Evolutionary conservation across 2,888 invertebrate species (phyloP), one percentile per base, ranked within the genome.

Genomic region (Mesochorus sp.): DNA sequence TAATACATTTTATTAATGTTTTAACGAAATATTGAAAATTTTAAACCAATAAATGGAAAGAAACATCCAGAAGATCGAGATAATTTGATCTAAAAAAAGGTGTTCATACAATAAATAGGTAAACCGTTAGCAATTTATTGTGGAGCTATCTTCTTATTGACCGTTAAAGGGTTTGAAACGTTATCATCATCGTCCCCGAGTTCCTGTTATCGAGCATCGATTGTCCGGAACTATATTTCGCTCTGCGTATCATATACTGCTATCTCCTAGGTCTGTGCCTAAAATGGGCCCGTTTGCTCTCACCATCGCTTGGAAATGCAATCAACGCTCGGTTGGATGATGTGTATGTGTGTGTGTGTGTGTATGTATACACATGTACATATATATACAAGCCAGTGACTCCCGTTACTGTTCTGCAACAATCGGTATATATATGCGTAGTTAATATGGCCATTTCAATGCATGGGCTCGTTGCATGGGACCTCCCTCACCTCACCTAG

Each of bases 401-500:
- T 5, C 8, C 3, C 39, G 24, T 34, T 47, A 12, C 67, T 19
- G 44, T 61, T 51, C 44, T 47, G 31, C 21, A 31, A 37, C 31
- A 77, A 80, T 80, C 76, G 80, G 67, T 74, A 55, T 44, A 67
- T 42, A n/a, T 67, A 55, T 37, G 64, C 64, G 74, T 74, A 44
- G 71, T 80, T 80, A 80, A 80, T 80, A 75, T 71, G 71, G 78
- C 80, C 75, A 78, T 80, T 80, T 78, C 67, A 78, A 80, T 80
- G 80, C 78, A 80, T 75, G 62, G 55, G 53, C 68, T 77, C 44
- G 55, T 62, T 42, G 70, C 39, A 57, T 31, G 42, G 34, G 24
- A 44, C 44, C 51, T 21, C 37, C 49, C 39, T n/a, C 51, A 31
- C 55, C 26, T 34, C 26, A 19, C 34, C 31, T 44, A 26, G 26